Evolutionary conservation across 2,797 vertebrate genomes (phyloP), one percentile per base, ranked within the genome.

Genomic region (Sternotherus odoratus): DNA sequence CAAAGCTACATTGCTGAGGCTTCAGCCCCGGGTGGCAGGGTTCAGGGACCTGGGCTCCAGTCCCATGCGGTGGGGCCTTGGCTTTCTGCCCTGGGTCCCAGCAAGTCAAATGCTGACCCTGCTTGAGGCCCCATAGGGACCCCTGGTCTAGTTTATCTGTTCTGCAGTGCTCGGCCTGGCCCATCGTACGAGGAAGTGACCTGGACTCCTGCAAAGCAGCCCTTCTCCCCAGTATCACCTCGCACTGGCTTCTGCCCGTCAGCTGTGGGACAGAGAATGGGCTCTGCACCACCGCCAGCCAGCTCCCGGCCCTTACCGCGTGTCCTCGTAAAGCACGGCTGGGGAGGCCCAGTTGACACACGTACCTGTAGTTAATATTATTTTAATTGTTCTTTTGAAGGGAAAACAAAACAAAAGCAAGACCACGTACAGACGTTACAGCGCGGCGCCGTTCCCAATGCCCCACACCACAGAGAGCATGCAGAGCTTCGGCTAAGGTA

Each of bases 181-280:
- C 53, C 28, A 15, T 7, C 15, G 28, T 13, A 30, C 56, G 30
- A 26, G 6, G 26, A 57, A 7, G 28, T 3, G n/a, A 66, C n/a
- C 8, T 9, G 30, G n/a, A 66, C n/a, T 19, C 63, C n/a, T 12
- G 13, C n/a, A 57, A 30, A 16, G 16, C 33, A 69, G 17, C 63
- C 15, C 8, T 5, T 36, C 19, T 11, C n/a, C n/a, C 7, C 2
- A 5, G 11, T 5, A 10, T 12, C 5, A 3, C 63, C 17, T 5
- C 63, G 36, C n/a, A 19, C 63, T 36, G 15, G 17, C 8, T 36
- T 19, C 63, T 36, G 33, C 17, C 28, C 15, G 6, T 19, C 63
- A 66, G 33, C 5, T 36, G 63, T 5, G n/a, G 19, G n/a, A 36
- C n/a, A 69, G 63, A n/a, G 12, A 69, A 36, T 21, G 63, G 8